Conservation (phyloP, 2,888 invertebrate genomes). For the Drepana falcataria region DNA sequence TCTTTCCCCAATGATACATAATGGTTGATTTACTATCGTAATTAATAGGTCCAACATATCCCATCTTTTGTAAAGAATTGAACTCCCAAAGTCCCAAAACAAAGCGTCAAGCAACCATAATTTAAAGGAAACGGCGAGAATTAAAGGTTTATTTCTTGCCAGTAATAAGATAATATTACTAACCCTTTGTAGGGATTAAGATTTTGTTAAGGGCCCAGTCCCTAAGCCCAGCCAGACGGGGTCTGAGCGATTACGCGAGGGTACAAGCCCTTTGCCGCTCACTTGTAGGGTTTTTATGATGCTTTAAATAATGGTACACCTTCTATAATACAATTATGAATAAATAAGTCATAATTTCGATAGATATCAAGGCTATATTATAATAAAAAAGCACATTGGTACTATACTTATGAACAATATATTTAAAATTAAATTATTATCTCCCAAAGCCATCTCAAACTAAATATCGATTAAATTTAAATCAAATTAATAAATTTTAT, state of each 20-base stretch:
- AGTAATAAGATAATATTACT: slow-evolving; percentile 76
- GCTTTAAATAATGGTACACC: slow-evolving; percentile 39
- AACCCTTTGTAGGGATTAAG: slow-evolving; percentile 78
- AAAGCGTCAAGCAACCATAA: slow-evolving; percentile 32
- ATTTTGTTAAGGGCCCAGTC: slow-evolving; percentile 74
- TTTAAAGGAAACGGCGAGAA: slow-evolving; percentile 51
- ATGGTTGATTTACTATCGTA: too few relatives aligned
- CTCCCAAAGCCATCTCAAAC: too few relatives aligned
- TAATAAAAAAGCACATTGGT: too few relatives aligned
- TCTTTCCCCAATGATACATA: too few relatives aligned
- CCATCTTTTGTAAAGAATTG: background rate
- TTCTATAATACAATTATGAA: slow-evolving; percentile 3
- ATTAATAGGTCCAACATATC: slow-evolving; percentile 1
- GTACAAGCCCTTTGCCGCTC: slow-evolving; percentile 44
- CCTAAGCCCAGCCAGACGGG: slow-evolving; percentile 65
- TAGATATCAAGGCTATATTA: background rate
- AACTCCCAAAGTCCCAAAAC: background rate
- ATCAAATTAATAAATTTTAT: too few relatives aligned
- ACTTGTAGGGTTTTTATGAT: slow-evolving; percentile 70
- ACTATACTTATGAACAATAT: too few relatives aligned
- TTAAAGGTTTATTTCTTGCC: slow-evolving; percentile 73
- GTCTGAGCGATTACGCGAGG: slow-evolving; percentile 47
- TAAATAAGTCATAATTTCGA: background rate
- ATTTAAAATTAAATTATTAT: too few relatives aligned
- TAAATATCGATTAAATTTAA: too few relatives aligned